Conservation (phyloP, 92 coral and sea anemone genomes). For the Chrysogorgia sp. region DNA sequence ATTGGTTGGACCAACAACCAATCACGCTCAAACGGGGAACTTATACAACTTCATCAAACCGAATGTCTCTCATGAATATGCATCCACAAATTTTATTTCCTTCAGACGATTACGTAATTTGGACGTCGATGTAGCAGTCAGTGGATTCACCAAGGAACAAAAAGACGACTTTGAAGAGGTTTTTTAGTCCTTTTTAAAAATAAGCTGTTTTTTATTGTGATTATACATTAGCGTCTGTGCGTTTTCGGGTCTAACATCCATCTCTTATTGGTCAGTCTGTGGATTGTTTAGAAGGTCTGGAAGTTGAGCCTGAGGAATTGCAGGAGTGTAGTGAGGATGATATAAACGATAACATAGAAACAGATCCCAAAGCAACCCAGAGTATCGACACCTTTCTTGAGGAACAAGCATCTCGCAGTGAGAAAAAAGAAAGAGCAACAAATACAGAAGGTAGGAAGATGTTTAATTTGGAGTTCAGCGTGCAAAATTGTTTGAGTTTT, state of each 20-base stretch:
- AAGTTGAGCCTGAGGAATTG: constrained; percentile 32
- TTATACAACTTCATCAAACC: no score
- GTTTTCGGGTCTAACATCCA: constrained; percentile 15
- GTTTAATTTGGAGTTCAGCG: no score
- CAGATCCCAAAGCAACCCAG: not conserved
- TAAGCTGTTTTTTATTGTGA: not conserved
- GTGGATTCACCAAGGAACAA: constrained; percentile 96
- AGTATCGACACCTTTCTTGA: not conserved
- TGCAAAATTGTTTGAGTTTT: not conserved
- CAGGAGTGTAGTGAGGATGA: constrained; percentile 14
- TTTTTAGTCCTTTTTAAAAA: not conserved
- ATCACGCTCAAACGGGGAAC: no score
- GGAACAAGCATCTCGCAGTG: not conserved
- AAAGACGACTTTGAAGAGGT: constrained; percentile 89
- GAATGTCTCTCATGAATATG: no score
- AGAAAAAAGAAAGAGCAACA: constrained; percentile 13
- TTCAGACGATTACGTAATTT: constrained; percentile 81
- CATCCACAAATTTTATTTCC: not conserved
- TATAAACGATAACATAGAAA: not conserved
- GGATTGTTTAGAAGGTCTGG: constrained; percentile 45
- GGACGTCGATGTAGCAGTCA: constrained; percentile 90
- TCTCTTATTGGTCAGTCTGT: constrained; percentile 3
- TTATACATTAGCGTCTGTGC: not conserved
- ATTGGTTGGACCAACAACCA: no score
- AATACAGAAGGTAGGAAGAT: not conserved